These are phyloP conservation scores for Agonopterix subpropinquella DNA, from an alignment of 2,888 invertebrate genomes.

Conservation along the genomic window DNA sequence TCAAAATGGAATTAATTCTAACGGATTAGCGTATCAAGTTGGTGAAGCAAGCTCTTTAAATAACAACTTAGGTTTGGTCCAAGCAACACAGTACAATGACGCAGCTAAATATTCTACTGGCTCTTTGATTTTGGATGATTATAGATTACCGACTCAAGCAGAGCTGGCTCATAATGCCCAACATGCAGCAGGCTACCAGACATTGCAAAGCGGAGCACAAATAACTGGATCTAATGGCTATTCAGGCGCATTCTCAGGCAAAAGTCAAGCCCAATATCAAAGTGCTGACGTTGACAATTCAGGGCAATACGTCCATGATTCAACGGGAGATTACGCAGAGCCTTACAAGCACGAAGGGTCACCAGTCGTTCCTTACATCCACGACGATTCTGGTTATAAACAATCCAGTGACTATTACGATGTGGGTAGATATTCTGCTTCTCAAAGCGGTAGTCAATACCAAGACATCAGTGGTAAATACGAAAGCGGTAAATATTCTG, in stretches of 20 bases:
- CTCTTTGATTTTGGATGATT: conserved; percentile 61
- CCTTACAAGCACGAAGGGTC: conserved; percentile 59
- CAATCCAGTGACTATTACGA: conserved; percentile 41
- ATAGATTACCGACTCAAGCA: conserved; percentile 46
- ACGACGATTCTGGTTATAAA: conserved; percentile 43
- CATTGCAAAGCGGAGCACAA: conserved; percentile 12
- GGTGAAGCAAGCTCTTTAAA: conserved; percentile 17
- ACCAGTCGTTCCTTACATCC: conserved; percentile 50
- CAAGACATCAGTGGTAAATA: conserved; percentile 6
- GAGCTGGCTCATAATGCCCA: conserved; percentile 17
- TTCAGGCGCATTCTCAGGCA: conserved; percentile 1
- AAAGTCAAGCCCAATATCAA: conserved; percentile 23
- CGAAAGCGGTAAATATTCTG: conserved; percentile 30
- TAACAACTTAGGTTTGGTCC: conserved; percentile 43
- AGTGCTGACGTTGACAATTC: conserved; percentile 38
- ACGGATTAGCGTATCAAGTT: conserved; percentile 26
- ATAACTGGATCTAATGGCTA: not conserved
- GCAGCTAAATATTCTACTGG: conserved; percentile 54
- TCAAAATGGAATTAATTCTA: not conserved
- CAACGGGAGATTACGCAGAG: conserved; percentile 58
- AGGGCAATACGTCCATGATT: conserved; percentile 66
- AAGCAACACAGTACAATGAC: conserved; percentile 43
- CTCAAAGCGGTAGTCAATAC: conserved; percentile 18
- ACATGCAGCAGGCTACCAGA: not conserved
- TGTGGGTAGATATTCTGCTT: conserved; percentile 33